phyloP scores from a whole-genome alignment of 2,797 vertebrate species.

The Propithecus deckenii region DNA sequence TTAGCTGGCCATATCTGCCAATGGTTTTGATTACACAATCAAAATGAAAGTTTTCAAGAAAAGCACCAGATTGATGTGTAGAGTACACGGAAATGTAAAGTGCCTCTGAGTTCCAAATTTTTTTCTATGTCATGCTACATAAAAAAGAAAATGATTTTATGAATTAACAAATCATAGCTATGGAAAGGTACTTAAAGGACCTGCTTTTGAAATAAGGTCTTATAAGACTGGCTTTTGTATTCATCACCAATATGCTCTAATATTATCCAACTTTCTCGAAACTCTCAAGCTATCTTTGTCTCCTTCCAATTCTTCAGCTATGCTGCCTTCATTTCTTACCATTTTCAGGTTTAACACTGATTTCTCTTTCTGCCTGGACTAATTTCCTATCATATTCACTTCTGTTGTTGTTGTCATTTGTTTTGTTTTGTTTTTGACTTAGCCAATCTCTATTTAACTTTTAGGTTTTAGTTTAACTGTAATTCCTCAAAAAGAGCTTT shows the following conservation, averaged over 20 bases:
- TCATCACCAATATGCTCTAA: neutral
- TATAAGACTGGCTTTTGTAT: neutral
- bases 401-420: neutral
- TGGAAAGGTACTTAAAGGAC: neutral
- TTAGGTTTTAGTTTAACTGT: neutral
- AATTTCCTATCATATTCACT: neutral
- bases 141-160: neutral
- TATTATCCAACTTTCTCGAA: neutral
- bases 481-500: neutral
- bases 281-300: neutral
- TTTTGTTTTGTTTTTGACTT: neutral
- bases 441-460: neutral
- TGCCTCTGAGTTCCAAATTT: neutral
- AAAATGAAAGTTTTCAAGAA: slow-evolving; percentile 37
- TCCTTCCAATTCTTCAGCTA: neutral
- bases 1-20: slow-evolving; percentile 27
- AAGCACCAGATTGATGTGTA: neutral
- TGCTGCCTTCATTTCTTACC: neutral
- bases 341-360: neutral
- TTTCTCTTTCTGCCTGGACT: neutral
- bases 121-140: neutral
- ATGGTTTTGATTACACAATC: slow-evolving; percentile 51
- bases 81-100: neutral
- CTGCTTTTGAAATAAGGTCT: neutral
- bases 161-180: slow-evolving; percentile 2